Conservation (phyloP, 2,888 invertebrate genomes). For the Trilocha varians region DNA sequence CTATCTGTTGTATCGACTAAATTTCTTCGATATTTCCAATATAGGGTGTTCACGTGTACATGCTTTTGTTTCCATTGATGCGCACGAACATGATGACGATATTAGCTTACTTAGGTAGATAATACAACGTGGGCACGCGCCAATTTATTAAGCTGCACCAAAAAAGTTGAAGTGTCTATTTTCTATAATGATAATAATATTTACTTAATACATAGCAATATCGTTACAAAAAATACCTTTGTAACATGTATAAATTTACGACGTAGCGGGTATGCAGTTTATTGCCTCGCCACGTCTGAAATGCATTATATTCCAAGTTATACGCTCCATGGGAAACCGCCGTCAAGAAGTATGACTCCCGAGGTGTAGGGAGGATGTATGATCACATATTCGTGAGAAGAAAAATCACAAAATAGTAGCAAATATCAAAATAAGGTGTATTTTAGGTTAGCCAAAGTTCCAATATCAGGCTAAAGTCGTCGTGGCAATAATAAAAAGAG, state of each 20-base stretch:
- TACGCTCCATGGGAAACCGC: slow-evolving; percentile 36
- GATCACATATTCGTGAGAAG: not conserved
- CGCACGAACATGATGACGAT: slow-evolving; percentile 18
- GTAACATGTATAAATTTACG: slow-evolving; percentile 35
- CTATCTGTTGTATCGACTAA: slow-evolving; percentile 60
- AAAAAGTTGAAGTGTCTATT: too few relatives aligned
- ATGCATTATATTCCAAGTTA: slow-evolving; percentile 42
- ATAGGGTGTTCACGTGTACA: slow-evolving; percentile 57
- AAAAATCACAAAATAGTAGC: not conserved
- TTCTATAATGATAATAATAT: too few relatives aligned
- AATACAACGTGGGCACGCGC: too few relatives aligned
- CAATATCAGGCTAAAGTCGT: too few relatives aligned
- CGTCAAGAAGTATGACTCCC: slow-evolving; percentile 43
- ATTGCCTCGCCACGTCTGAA: slow-evolving; percentile 29
- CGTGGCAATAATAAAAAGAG: too few relatives aligned
- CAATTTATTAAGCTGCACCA: too few relatives aligned
- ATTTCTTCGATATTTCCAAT: slow-evolving; percentile 71
- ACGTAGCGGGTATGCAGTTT: slow-evolving; percentile 37
- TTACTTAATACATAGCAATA: too few relatives aligned
- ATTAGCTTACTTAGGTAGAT: not conserved
- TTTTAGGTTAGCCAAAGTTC: not conserved
- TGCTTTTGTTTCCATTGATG: slow-evolving; percentile 59
- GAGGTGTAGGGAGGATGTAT: slow-evolving; percentile 32
- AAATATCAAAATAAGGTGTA: not conserved
- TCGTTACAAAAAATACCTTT: too few relatives aligned